Conservation (phyloP, 1,140 invertebrate genomes). For the Drosophila aff. region DNA sequence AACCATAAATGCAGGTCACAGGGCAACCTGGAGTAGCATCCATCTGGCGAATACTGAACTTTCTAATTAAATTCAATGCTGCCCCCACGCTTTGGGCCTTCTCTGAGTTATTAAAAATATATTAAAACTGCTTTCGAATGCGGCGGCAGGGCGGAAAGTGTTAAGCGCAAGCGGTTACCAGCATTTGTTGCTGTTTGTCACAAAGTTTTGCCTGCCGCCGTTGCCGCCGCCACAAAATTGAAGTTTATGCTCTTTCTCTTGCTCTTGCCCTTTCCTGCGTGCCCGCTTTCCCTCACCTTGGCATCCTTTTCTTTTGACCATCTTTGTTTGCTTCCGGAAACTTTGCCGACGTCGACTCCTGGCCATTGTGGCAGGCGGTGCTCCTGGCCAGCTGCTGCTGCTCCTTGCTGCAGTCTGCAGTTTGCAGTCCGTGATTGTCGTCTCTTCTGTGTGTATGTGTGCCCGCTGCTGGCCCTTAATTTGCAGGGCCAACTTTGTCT, state of each 20-base stretch:
- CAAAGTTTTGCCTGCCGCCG: constrained; percentile 45
- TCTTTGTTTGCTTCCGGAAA: constrained; percentile 41
- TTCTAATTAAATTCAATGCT: constrained; percentile 58
- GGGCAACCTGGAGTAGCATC: neutral
- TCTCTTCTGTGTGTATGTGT: constrained; percentile 1
- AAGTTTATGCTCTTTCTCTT: constrained; percentile 20
- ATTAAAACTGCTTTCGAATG: constrained; percentile 37
- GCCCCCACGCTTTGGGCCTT: neutral
- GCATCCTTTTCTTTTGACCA: constrained; percentile 3
- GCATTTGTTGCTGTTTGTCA: constrained; percentile 53
- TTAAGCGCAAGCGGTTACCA: constrained; percentile 69
- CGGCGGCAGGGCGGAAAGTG: constrained; percentile 47
- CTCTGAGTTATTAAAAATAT: constrained; percentile 56
- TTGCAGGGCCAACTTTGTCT: constrained; percentile 49
- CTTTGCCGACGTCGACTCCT: constrained; percentile 37
- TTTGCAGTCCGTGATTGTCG: constrained; percentile 36
- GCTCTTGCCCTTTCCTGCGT: neutral
- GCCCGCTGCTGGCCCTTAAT: constrained; percentile 35
- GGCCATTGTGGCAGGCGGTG: constrained; percentile 32
- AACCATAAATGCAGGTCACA: constrained; percentile 6
- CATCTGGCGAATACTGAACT: constrained; percentile 43
- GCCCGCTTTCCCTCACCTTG: neutral
- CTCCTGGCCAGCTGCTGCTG: constrained; percentile 46
- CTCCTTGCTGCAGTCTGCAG: constrained; percentile 50
- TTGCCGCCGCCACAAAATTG: constrained; percentile 56